Conservation (phyloP, 2,888 invertebrate genomes). For the Mimas tiliae region DNA sequence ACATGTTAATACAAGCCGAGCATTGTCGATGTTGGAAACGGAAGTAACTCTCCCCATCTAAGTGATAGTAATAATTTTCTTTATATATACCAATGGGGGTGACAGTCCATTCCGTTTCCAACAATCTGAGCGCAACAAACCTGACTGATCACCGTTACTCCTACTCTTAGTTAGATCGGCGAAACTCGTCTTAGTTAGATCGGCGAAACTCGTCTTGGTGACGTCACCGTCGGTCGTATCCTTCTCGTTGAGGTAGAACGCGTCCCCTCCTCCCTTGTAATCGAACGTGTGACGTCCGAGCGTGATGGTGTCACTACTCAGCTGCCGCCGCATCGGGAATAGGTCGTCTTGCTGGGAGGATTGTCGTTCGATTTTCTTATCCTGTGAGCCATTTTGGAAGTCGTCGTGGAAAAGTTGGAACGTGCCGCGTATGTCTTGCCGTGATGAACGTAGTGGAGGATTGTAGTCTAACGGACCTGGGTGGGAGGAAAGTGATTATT, state of each 20-base stretch:
- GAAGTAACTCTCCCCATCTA: conserved; percentile 8
- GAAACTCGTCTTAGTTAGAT: conserved; percentile 88
- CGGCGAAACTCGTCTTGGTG: conserved; percentile 88
- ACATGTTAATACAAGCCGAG: conserved; percentile 17
- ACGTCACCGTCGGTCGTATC: conserved; percentile 85
- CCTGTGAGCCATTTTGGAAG: conserved; percentile 67
- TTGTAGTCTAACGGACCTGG: conserved; percentile 86
- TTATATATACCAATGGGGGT: neutral
- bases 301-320: conserved; percentile 85
- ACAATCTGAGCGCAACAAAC: conserved; percentile 52
- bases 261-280: conserved; percentile 74
- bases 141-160: conserved; percentile 79
- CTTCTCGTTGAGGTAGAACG: conserved; percentile 77
- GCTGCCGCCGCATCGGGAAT: conserved; percentile 79
- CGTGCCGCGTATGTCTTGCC: conserved; percentile 90
- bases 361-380: conserved; percentile 83
- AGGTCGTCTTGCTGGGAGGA: conserved; percentile 77
- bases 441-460: conserved; percentile 88
- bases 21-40: conserved; percentile 4
- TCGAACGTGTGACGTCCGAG: conserved; percentile 64
- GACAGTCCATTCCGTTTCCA: conserved; percentile 29
- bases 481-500: conserved; percentile 1
- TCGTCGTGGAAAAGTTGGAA: conserved; percentile 88
- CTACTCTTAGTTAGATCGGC: conserved; percentile 88
- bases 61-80: neutral